phyloP scores from a whole-genome alignment of 2,113 vertebrate species.

The Proterorhinus semilunaris region DNA sequence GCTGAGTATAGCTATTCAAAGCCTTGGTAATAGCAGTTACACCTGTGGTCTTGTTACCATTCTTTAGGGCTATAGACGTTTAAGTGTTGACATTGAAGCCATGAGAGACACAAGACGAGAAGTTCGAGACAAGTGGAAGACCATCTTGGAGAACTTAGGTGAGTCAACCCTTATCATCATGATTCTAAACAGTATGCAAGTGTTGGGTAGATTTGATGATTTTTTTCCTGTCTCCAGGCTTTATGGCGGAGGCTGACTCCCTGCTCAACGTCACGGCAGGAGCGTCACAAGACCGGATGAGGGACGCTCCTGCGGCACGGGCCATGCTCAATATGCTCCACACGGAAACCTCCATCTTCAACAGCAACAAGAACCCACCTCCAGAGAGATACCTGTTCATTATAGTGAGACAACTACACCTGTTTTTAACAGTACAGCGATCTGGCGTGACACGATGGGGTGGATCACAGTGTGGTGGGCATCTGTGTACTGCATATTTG shows the following conservation, averaged over 20 bases:
- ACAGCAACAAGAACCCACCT: constrained; percentile 61
- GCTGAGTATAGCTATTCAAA: no score
- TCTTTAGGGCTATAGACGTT: constrained; percentile 77
- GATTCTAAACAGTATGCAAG: no score
- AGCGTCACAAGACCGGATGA: constrained; percentile 76
- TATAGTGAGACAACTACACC: constrained; percentile 65
- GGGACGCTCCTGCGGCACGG: constrained; percentile 71
- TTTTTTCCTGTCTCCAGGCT: constrained; percentile 61
- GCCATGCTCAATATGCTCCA: constrained; percentile 72
- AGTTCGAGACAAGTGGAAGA: constrained; percentile 81
- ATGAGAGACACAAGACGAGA: constrained; percentile 80
- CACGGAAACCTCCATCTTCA: constrained; percentile 77
- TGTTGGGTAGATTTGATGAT: neutral
- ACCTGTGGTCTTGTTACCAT: neutral
- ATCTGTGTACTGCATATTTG: no score
- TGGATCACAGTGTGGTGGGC: no score
- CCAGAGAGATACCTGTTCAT: constrained; percentile 86
- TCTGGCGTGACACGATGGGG: no score
- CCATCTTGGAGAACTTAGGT: constrained; percentile 81
- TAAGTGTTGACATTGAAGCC: constrained; percentile 83
- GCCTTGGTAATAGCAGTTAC: no score
- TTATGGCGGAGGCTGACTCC: constrained; percentile 80
- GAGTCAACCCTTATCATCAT: neutral
- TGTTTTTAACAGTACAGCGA: no score
- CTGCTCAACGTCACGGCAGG: constrained; percentile 76